Percentiles rank a stretch among this genome's conserved stretches.
These are phyloP conservation scores for Bos indicus DNA, from an alignment of 2,113 vertebrate species.

Conservation along the genomic window DNA sequence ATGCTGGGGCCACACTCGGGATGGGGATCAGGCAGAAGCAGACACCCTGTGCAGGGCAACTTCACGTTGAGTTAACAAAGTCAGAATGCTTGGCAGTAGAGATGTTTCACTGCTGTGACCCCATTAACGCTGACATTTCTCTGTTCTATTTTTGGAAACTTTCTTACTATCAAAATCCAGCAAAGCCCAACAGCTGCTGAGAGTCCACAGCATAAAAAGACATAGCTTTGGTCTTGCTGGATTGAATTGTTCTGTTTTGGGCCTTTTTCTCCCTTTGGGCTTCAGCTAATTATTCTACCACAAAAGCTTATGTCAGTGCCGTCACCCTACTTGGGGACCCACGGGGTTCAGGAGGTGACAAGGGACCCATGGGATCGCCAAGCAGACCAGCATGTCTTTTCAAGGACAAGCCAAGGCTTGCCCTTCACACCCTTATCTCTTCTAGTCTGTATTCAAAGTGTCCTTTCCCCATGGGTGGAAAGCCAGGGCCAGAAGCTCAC, in stretches of 20 bases:
- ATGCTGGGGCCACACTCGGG: neutral
- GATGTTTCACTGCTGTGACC: slow-evolving; percentile 64
- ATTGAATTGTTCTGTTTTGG: slow-evolving; percentile 69
- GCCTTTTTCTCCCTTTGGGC: slow-evolving; percentile 70
- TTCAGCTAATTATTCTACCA: slow-evolving; percentile 73
- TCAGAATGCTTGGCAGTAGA: slow-evolving; percentile 48
- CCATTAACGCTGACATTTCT: slow-evolving; percentile 77
- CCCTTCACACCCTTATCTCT: slow-evolving; percentile 13
- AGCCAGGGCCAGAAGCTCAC: neutral
- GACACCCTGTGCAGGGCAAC: neutral
- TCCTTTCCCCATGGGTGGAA: neutral
- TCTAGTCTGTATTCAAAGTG: neutral
- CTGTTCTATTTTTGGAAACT: slow-evolving; percentile 78
- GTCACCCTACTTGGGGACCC: slow-evolving; percentile 43
- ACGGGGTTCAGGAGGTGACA: slow-evolving; percentile 51
- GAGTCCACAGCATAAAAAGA: slow-evolving; percentile 66
- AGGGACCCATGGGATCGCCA: slow-evolving; percentile 4
- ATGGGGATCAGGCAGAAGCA: neutral
- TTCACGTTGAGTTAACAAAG: neutral
- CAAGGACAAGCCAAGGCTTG: slow-evolving; percentile 50
- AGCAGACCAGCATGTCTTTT: slow-evolving; percentile 13
- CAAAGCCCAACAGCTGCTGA: slow-evolving; percentile 72
- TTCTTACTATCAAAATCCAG: slow-evolving; percentile 73
- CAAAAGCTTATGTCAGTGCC: slow-evolving; percentile 74
- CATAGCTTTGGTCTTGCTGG: slow-evolving; percentile 59